Evolutionary conservation across 2,113 vertebrate genomes (phyloP).

Genomic region (Stomatorhinus ivindoensis): DNA sequence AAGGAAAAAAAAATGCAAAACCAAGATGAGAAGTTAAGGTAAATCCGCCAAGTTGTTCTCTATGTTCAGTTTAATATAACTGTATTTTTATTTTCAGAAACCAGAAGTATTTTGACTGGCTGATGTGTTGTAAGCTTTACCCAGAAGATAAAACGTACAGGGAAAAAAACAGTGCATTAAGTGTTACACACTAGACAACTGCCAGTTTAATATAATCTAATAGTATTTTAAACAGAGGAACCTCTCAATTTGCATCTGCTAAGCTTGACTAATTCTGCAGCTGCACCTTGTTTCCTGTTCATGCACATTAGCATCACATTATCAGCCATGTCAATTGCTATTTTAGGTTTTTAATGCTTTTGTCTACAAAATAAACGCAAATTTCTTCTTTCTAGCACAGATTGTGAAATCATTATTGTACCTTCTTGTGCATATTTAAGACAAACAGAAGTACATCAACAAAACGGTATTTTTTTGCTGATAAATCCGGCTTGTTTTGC

Average conservation of each 20-base stretch:
- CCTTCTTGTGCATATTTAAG: not conserved
- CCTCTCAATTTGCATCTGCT: not conserved
- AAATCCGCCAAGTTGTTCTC: not conserved
- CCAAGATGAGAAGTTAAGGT: not conserved
- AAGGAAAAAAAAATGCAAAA: not conserved
- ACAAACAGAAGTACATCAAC: not conserved
- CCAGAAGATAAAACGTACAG: not conserved
- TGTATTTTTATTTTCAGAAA: not conserved
- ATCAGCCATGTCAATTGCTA: not conserved
- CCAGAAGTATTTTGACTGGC: not conserved
- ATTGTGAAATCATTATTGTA: not conserved
- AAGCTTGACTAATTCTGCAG: not conserved
- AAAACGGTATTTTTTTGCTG: not conserved
- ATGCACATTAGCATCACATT: not conserved
- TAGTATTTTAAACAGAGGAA: not conserved
- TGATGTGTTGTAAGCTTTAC: not conserved
- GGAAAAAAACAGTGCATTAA: not conserved
- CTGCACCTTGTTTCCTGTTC: not conserved
- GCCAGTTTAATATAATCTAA: not conserved
- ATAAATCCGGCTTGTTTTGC: not conserved
- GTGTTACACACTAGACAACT: not conserved
- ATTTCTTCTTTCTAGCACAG: not conserved
- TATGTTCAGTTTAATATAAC: not conserved
- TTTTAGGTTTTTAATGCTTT: not conserved
- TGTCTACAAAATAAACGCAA: not conserved